Percentiles rank a stretch among this genome's conserved stretches.
Conservation (phyloP, 2,797 vertebrate genomes). For the Chromis chromis region DNA sequence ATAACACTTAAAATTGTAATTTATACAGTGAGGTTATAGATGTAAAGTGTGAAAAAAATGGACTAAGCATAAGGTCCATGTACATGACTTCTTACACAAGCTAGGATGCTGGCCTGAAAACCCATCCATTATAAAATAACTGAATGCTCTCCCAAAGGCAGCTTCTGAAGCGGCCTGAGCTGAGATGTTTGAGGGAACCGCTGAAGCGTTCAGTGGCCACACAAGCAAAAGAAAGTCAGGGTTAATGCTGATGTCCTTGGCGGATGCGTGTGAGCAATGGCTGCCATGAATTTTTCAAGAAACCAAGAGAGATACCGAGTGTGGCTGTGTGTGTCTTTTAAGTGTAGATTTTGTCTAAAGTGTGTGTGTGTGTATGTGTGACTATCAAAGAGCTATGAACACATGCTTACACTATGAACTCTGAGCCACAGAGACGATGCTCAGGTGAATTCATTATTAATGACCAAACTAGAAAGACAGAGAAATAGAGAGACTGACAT, state of each 20-base stretch:
- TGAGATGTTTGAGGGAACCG: background rate
- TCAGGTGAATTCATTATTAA: constrained; percentile 51
- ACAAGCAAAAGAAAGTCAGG: constrained; percentile 12
- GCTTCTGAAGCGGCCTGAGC: background rate
- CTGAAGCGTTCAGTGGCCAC: background rate
- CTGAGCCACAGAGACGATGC: constrained; percentile 20
- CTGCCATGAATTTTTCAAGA: constrained; percentile 59
- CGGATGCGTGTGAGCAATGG: constrained; percentile 25
- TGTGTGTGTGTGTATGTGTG: background rate
- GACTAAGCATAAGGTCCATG: background rate
- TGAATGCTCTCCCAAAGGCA: background rate
- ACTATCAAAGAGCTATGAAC: constrained; percentile 19
- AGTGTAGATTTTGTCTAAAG: constrained; percentile 13
- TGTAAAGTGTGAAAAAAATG: background rate
- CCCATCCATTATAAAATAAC: constrained; percentile 8
- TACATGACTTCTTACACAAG: background rate
- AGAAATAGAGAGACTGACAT: constrained; percentile 2
- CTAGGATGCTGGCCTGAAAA: background rate
- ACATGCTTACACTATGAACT: constrained; percentile 34
- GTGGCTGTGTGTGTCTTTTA: constrained; percentile 27
- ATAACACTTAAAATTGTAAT: background rate
- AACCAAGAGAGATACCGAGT: constrained; percentile 24
- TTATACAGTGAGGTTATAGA: background rate
- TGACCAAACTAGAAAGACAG: constrained; percentile 30
- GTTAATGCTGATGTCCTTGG: constrained; percentile 7